These are phyloP conservation scores for Tamias sibiricus DNA, from an alignment of 2,113 vertebrate species.

Conservation along the genomic window DNA sequence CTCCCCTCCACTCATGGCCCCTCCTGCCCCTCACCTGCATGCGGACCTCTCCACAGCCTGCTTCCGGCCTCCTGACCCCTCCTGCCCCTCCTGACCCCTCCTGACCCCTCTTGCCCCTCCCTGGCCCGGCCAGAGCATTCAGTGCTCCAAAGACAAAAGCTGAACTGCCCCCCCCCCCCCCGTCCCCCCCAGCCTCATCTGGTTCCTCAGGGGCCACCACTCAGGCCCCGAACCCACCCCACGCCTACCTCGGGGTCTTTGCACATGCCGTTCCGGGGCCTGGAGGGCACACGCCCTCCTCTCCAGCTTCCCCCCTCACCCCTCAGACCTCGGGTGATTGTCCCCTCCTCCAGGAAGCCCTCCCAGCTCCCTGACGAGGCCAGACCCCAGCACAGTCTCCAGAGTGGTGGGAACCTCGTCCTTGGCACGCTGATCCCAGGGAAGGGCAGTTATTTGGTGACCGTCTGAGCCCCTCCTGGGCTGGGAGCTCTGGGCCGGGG, in stretches of 20 bases:
- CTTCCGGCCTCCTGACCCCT: background rate
- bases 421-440: background rate
- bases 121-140: too few species aligned
- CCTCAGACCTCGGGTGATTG: background rate
- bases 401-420: fast-evolving
- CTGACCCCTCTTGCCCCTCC: too few species aligned
- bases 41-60: background rate
- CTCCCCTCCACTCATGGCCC: too few species aligned
- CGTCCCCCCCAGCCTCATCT: background rate
- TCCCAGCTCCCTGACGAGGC: background rate
- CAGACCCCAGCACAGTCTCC: background rate
- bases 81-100: background rate
- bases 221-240: background rate
- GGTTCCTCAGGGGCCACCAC: background rate
- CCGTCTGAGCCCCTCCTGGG: fast-evolving
- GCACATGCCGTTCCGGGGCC: background rate
- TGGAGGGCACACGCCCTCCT: background rate
- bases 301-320: background rate
- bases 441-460: background rate
- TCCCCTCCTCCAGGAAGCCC: background rate
- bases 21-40: background rate
- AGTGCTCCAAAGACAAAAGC: too few species aligned
- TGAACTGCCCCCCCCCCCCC: too few species aligned
- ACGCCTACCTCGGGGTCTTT: background rate
- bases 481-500: background rate